These are phyloP conservation scores for Corythornis madagascariensis DNA, from an alignment of 2,113 vertebrate genomes.

Conservation along the genomic window DNA sequence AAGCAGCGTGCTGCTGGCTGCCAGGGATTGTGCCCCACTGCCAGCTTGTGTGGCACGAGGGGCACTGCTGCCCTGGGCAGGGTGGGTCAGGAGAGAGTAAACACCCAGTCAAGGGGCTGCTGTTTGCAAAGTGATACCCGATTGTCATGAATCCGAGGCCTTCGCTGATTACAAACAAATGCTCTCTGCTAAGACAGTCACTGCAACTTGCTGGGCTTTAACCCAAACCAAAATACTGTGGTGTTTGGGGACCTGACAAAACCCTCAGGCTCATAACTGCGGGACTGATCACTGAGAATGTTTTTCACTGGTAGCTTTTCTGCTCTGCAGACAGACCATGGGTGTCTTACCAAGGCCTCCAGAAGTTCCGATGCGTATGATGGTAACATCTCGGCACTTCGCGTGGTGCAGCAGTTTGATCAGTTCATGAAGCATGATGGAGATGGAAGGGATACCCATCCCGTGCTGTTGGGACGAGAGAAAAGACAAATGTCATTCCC, in stretches of 20 bases:
- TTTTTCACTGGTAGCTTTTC: background rate
- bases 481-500: background rate
- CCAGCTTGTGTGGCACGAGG: background rate
- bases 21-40: fast-evolving
- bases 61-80: background rate
- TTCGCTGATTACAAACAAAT: background rate
- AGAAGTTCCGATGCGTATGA: conserved; percentile 87
- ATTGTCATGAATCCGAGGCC: background rate
- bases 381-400: conserved; percentile 80
- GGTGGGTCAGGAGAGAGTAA: too few relatives aligned
- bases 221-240: background rate
- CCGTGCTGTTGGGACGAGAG: conserved; percentile 78
- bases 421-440: conserved; percentile 90
- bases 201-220: background rate
- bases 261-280: background rate
- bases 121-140: background rate
- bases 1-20: background rate
- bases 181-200: background rate
- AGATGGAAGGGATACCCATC: conserved; percentile 89
- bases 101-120: background rate
- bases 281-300: background rate
- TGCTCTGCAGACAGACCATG: background rate
- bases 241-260: background rate
- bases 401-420: conserved; percentile 90
- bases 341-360: conserved; percentile 82